Base-by-base conservation (phyloP, 2,797 vertebrate species). In the Oreochromis grahami region DNA sequence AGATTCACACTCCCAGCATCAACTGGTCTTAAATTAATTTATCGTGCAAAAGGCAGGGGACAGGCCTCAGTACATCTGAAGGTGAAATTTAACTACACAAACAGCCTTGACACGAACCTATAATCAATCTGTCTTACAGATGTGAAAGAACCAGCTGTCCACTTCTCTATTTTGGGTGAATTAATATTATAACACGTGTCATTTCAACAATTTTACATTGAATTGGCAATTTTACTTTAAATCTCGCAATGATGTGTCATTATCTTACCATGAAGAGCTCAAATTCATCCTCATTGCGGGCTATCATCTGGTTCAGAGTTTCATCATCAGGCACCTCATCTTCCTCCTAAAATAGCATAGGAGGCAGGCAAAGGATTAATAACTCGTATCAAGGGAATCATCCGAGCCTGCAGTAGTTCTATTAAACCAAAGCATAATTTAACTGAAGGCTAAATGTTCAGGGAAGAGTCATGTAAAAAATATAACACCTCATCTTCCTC, bases 221-320 rank as follows among this genome's bases (percentile, higher is more conserved):
- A n/a, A 58, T 38, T 45, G 4, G 9, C 19, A 50, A 36, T 55
- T 58, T 32, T 43, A 45, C 52, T 80, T 76, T 17, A 63, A 32
- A 4, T 24, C 3, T 24, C 5, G 3, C 52, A 21, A 32, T 32
- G 24, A 72, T 2, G 5, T 38, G 19, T 15, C 2, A 15, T 45
- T 80, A 65, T 76, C 96, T 97, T 94, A 99, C 98, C 98, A 99
- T 99, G 74, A 98, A 99, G 84, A 98, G 97, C 89, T 99, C 98
- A 94, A 99, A 99, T 76, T 99, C 98, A 7, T 99, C 98, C 89
- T 99, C 98, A 58, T 94, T 96, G 32, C 98, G 97, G 24, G 98
- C 98, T 80, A 99, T 99, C 98, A 99, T 99, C 93, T 99, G 98
- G 95, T 99, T 99, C 63, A 99, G 95, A 6, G 98, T 99, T 95